phyloP scores from a whole-genome alignment of 2,888 invertebrate genomes.

The Chironomus tentans region DNA sequence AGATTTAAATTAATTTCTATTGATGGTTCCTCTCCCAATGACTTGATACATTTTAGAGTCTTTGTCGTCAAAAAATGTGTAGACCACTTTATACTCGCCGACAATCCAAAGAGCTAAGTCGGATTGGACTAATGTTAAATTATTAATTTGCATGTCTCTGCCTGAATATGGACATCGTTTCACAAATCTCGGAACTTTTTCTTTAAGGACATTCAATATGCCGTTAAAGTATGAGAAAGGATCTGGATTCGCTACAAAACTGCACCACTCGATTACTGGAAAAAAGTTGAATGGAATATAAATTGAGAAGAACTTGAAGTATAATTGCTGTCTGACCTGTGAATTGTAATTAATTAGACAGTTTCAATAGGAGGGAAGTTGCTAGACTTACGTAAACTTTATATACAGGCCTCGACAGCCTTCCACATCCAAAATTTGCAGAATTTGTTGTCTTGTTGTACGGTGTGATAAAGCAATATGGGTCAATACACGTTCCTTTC shows the following conservation, averaged over 20 bases:
- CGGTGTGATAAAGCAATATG: not conserved
- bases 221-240: not conserved
- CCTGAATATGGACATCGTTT: conserved; percentile 1
- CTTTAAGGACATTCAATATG: not conserved
- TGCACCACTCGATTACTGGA: not conserved
- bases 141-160: conserved; percentile 1
- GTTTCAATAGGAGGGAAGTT: no score
- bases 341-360: no score
- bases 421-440: conserved; percentile 11
- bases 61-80: conserved; percentile 5
- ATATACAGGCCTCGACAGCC: not conserved
- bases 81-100: conserved; percentile 10
- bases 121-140: not conserved
- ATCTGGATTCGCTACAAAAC: not conserved
- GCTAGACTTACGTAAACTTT: not conserved
- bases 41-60: not conserved
- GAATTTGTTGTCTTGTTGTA: not conserved
- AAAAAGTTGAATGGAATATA: conserved; percentile 4
- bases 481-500: conserved; percentile 9
- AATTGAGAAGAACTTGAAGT: not conserved
- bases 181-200: not conserved
- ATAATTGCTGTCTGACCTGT: conserved; percentile 8
- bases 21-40: not conserved
- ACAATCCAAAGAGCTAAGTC: conserved; percentile 17
- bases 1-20: not conserved